Conservation (phyloP, 2,797 vertebrate genomes). For the Pipistrellus kuhlii region DNA sequence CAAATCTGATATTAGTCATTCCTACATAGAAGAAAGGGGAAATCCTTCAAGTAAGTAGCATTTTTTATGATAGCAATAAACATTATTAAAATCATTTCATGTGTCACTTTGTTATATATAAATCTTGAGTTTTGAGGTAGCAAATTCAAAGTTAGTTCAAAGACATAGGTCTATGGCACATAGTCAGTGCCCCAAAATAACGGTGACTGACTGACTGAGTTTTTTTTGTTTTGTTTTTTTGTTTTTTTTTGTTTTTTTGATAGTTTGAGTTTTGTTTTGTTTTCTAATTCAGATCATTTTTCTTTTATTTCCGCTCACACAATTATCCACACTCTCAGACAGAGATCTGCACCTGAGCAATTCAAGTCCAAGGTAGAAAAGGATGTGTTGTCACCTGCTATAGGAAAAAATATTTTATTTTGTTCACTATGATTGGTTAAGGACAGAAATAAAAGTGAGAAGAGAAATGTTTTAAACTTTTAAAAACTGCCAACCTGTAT, state of each 20-base stretch:
- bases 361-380: background rate
- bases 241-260: too few relatives aligned
- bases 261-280: background rate
- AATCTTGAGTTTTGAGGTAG: background rate
- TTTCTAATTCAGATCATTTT: background rate
- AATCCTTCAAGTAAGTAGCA: background rate
- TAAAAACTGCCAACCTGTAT: background rate
- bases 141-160: background rate
- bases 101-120: background rate
- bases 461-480: background rate
- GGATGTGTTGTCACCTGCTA: background rate
- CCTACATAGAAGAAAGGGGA: background rate
- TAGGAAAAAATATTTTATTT: slow-evolving; percentile 3
- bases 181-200: background rate
- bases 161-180: background rate
- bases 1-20: background rate
- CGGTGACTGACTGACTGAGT: background rate
- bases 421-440: background rate
- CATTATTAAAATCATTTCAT: background rate
- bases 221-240: too few relatives aligned
- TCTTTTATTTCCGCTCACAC: background rate
- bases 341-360: background rate
- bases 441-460: background rate
- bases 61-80: background rate
- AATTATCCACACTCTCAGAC: background rate